Conservation (phyloP, 2,888 invertebrate species). For the Eupithecia dodoneata region DNA sequence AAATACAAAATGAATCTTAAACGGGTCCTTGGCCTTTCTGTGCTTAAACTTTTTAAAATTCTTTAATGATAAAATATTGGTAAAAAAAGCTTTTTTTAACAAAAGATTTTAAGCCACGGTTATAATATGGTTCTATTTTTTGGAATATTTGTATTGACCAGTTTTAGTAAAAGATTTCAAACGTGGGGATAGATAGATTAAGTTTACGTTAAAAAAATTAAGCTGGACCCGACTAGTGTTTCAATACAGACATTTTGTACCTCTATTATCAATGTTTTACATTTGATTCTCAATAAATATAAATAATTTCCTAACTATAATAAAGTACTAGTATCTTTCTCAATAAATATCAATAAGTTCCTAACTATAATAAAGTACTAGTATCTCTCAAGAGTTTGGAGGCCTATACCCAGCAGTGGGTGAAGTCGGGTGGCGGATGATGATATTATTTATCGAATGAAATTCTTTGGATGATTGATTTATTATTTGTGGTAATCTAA, state of each 20-base stretch:
- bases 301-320: neutral
- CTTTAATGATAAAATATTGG: neutral
- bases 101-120: neutral
- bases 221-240: neutral
- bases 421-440: no score
- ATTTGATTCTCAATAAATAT: neutral
- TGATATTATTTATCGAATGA: neutral
- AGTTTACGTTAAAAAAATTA: neutral
- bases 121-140: neutral
- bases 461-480: conserved; percentile 24
- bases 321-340: neutral
- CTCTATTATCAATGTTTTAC: no score
- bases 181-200: neutral
- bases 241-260: neutral
- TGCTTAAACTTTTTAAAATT: neutral
- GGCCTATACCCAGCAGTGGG: no score
- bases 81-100: neutral
- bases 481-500: neutral
- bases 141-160: neutral
- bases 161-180: neutral
- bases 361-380: neutral
- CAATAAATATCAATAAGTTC: neutral
- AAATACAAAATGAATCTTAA: neutral
- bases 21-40: neutral
- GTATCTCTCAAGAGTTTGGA: no score